phyloP scores from a whole-genome alignment of 1,140 invertebrate species.

The Myzus persicae region DNA sequence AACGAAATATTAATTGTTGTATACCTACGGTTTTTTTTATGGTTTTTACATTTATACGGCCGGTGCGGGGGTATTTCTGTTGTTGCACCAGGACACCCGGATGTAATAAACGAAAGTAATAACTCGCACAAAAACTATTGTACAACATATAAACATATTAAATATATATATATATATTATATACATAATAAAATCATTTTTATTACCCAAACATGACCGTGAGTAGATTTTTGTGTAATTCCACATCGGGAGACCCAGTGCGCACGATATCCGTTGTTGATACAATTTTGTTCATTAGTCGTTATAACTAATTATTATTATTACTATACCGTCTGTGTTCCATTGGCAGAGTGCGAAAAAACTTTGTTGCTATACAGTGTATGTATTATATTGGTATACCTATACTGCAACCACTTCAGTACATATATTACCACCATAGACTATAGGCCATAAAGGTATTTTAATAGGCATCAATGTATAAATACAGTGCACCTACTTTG shows the following conservation, averaged over 20 bases:
- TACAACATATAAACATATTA: constrained; percentile 8
- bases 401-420: neutral
- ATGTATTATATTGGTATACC: neutral
- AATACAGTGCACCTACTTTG: neutral
- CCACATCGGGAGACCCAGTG: neutral
- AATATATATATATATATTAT: neutral
- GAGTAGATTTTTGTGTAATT: constrained; percentile 43
- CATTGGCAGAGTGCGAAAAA: neutral
- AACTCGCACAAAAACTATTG: constrained; percentile 28
- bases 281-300: constrained; percentile 5
- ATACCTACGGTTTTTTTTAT: neutral
- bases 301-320: constrained; percentile 11
- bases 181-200: constrained; percentile 48
- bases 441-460: neutral
- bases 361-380: neutral
- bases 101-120: constrained; percentile 49
- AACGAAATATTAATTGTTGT: constrained; percentile 5
- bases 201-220: constrained; percentile 44
- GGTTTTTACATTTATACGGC: neutral
- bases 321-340: neutral
- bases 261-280: constrained; percentile 6
- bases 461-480: neutral
- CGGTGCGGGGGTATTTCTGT: neutral
- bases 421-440: neutral
- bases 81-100: constrained; percentile 43